These are phyloP conservation scores for Trachythela sp. DNA, from an alignment of 64 coral and sea anemone genomes.

Conservation along the genomic window DNA sequence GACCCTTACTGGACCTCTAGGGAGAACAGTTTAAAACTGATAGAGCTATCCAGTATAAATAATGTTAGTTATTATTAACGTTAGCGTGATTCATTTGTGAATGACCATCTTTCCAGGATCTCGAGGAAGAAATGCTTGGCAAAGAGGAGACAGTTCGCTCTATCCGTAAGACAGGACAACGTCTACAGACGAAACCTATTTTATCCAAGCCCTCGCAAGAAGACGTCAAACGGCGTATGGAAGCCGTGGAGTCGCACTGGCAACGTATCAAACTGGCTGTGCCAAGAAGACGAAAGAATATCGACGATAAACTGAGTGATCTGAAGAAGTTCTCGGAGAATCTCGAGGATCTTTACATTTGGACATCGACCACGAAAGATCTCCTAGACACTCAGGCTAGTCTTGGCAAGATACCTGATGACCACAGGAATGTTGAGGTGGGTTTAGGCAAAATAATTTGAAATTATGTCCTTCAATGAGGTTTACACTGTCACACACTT, in stretches of 20 bases:
- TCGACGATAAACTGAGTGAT: constrained; percentile 69
- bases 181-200: constrained; percentile 70
- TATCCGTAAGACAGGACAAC: constrained; percentile 69
- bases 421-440: background rate
- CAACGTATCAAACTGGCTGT: constrained; percentile 73
- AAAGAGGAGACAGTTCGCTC: constrained; percentile 72
- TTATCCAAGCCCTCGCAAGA: constrained; percentile 87
- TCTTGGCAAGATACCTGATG: background rate
- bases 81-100: too few species aligned
- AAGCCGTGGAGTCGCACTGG: constrained; percentile 87
- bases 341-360: constrained; percentile 67
- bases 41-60: too few species aligned
- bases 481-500: background rate
- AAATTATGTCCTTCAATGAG: background rate
- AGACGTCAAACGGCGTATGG: constrained; percentile 74
- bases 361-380: constrained; percentile 65
- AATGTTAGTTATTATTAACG: too few species aligned
- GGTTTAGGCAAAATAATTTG: background rate
- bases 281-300: constrained; percentile 53
- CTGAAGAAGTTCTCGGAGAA: constrained; percentile 67
- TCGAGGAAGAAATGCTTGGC: constrained; percentile 61
- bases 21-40: too few species aligned
- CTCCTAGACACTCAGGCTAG: constrained; percentile 66
- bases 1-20: too few species aligned
- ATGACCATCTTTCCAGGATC: constrained; percentile 38